Evolutionary conservation across 2,113 vertebrate species (phyloP).

Genomic region (Hippocampus mohnikei): DNA sequence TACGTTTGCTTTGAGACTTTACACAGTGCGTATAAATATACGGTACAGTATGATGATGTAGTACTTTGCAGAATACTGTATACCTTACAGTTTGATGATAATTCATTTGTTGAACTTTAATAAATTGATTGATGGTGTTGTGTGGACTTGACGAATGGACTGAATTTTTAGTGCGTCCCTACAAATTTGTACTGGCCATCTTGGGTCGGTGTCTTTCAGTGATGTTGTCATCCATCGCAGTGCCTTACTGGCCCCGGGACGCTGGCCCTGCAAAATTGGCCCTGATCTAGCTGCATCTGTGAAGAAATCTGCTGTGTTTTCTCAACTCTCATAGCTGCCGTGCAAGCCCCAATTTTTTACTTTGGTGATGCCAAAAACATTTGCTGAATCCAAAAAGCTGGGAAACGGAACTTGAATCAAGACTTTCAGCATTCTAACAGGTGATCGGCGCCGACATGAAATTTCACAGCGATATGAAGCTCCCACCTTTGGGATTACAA

Average conservation of each 20-base stretch:
- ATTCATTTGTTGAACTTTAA: background rate
- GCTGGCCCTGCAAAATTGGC: no score
- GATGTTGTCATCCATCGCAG: no score
- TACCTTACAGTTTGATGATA: background rate
- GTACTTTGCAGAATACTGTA: no score
- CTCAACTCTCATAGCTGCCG: background rate
- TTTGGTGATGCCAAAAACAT: constrained; percentile 35
- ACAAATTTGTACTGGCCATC: no score
- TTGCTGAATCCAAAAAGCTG: constrained; percentile 26
- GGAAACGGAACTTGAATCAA: constrained; percentile 37
- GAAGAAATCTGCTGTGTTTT: background rate
- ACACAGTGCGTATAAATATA: background rate
- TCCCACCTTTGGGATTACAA: constrained; percentile 47
- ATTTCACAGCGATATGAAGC: constrained; percentile 44
- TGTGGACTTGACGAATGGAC: background rate
- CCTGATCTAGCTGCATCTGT: background rate
- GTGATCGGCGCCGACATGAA: constrained; percentile 55
- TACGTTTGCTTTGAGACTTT: constrained; percentile 63
- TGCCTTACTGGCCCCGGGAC: no score
- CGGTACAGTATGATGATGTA: background rate
- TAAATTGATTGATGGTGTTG: background rate
- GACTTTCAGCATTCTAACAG: constrained; percentile 51
- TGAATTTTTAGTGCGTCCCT: no score
- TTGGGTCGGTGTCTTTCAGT: no score
- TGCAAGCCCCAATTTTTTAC: constrained; percentile 12